Evolutionary conservation across 2,888 invertebrate genomes (phyloP).

Genomic region (Ormyrus nitidulus): DNA sequence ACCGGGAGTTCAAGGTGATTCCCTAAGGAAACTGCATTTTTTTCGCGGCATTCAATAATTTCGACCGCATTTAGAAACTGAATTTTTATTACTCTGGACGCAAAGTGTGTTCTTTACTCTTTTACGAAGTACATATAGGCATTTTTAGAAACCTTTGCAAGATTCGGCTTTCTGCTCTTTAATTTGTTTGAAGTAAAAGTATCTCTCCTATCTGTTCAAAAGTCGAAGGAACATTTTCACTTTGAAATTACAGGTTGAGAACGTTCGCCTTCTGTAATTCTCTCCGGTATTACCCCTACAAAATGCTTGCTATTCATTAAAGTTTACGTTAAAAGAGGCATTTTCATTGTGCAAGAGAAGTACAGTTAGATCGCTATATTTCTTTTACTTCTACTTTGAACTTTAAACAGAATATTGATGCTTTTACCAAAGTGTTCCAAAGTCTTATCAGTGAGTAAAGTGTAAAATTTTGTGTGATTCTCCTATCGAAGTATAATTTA

Average conservation of each 20-base stretch:
- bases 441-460: too few relatives aligned
- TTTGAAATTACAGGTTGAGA: constrained; percentile 29
- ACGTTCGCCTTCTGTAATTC: constrained; percentile 29
- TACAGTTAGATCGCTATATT: constrained; percentile 12
- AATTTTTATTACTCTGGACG: not conserved
- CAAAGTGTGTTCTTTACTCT: not conserved
- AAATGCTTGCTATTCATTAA: constrained; percentile 26
- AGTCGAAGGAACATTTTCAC: constrained; percentile 7
- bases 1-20: constrained; percentile 36
- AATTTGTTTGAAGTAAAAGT: not conserved
- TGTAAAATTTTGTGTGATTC: too few relatives aligned
- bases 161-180: not conserved
- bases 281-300: not conserved
- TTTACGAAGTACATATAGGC: not conserved
- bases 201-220: constrained; percentile 8
- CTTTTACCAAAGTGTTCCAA: not conserved
- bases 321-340: constrained; percentile 23
- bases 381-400: constrained; percentile 8
- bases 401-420: constrained; percentile 18
- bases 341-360: constrained; percentile 20
- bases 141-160: not conserved
- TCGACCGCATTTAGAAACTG: too few relatives aligned
- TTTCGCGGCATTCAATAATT: too few relatives aligned
- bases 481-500: too few relatives aligned
- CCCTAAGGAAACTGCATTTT: not conserved